Evolutionary conservation across 53 echinoderm and acorn worm species (phyloP).

Genomic region (Glandiceps talaboti): DNA sequence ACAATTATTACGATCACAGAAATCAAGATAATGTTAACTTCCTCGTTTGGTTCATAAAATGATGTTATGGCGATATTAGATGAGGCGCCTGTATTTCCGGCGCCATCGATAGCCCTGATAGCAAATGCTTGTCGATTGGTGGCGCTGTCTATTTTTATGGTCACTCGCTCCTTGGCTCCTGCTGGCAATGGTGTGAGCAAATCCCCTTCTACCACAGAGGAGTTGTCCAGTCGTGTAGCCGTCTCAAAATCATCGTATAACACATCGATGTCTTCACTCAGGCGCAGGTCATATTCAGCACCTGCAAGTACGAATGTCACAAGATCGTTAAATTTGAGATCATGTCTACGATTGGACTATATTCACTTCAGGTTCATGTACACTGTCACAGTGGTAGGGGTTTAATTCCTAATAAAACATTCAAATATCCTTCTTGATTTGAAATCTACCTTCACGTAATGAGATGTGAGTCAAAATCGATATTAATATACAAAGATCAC

Average conservation of each 20-base stretch:
- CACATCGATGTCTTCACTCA: background rate
- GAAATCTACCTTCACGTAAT: too few relatives aligned
- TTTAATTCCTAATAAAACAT: too few relatives aligned
- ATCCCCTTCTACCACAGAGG: slow-evolving; percentile 17
- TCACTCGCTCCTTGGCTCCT: slow-evolving; percentile 23
- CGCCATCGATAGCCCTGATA: slow-evolving; percentile 33
- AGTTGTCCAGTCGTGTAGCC: background rate
- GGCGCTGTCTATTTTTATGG: slow-evolving; percentile 12
- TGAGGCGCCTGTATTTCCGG: slow-evolving; percentile 8
- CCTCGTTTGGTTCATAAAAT: background rate
- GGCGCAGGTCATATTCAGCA: background rate
- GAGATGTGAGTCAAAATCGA: too few relatives aligned
- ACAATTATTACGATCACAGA: background rate
- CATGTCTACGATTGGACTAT: too few relatives aligned
- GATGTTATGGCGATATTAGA: slow-evolving; percentile 35
- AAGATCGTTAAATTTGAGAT: too few relatives aligned
- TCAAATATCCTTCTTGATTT: too few relatives aligned
- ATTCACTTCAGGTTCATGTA: too few relatives aligned
- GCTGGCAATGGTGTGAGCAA: slow-evolving; percentile 19
- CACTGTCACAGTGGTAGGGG: too few relatives aligned
- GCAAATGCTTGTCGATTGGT: slow-evolving; percentile 36
- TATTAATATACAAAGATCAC: too few relatives aligned
- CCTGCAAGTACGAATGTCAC: too few relatives aligned
- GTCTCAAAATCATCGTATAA: background rate
- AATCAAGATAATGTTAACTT: background rate